A percentile compares a stretch with the other conserved stretches of the same genome.
phyloP scores from a whole-genome alignment of 2,113 vertebrate species.

The Rallus limicola region DNA sequence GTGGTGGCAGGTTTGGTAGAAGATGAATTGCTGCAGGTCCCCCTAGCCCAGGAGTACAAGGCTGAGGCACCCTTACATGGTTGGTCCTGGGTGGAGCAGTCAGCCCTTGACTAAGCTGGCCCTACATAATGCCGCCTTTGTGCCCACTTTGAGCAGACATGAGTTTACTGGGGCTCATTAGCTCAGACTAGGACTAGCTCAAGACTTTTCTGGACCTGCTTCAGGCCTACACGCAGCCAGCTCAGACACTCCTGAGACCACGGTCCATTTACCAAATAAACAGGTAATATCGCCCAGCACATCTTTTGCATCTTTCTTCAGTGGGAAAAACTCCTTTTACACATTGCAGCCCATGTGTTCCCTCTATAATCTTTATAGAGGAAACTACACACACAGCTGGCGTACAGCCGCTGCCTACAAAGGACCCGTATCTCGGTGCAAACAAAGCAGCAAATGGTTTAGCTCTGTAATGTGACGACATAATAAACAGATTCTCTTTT shows the following conservation, averaged over 20 bases:
- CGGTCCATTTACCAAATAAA: not conserved
- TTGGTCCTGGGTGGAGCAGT: not conserved
- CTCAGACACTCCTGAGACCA: not conserved
- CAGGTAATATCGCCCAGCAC: not conserved
- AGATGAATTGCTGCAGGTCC: not conserved
- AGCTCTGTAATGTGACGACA: not conserved
- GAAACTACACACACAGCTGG: not conserved
- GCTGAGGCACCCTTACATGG: not conserved
- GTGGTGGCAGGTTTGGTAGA: not conserved
- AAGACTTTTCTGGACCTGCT: not conserved
- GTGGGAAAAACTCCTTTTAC: not conserved
- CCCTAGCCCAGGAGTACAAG: not conserved
- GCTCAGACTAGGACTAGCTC: not conserved
- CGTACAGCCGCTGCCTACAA: not conserved
- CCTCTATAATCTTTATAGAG: not conserved
- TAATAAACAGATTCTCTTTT: not conserved
- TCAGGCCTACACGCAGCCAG: not conserved
- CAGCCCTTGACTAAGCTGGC: not conserved
- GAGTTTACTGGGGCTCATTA: not conserved
- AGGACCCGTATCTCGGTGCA: not conserved
- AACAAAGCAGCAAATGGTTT: conserved; percentile 27
- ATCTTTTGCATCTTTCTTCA: not conserved
- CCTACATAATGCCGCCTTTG: not conserved
- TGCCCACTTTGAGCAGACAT: not conserved
- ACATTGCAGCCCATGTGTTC: not conserved